Base-by-base conservation (phyloP, 1,140 invertebrate species). In the Eriosoma lanigerum region DNA sequence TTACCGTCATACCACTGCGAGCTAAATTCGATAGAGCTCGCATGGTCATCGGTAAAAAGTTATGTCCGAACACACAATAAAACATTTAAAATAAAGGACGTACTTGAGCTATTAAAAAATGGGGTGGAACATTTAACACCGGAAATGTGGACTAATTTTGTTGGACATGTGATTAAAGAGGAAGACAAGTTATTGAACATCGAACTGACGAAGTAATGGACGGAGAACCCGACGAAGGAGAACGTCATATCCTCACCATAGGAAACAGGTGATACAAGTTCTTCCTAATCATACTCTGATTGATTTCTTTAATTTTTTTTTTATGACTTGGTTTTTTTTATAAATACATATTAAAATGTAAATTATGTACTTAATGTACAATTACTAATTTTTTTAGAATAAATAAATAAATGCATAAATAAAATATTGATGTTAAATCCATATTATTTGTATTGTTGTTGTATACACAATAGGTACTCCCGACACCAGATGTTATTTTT, bases 401-500 rank as follows among this genome's bases (percentile, higher is more conserved):
- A n/a, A n/a, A n/a, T n/a, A n/a, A n/a, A n/a, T n/a, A n/a, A n/a
- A n/a, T n/a, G n/a, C 60, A 62, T 62, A 32, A 62, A 62, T 62
- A 62, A 62, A 62, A 62, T 32, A 62, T 62, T 38, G 29, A 62
- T 38, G 32, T 62, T 32, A 38, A 15, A 62, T 62, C 32, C 60
- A 62, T 62, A 62, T 62, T 62, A 62, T 62, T 62, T 62, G 29
- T 26, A 62, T 62, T 62, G 26, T 62, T 62, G 8, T 62, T 62
- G 15, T 32, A 62, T 62, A 62, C 60, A 62, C 32, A 62, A 62
- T 62, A 62, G 29, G 60, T 38, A 26, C 26, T 15, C 60, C 60
- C 32, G 8, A 32, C 12, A 26, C 60, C 13, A 62, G 26, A 0
- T 62, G 19, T 62, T 38, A 19, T 5, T 62, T 62, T 62, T 17